These are phyloP conservation scores for Enteromius unitaeniatus DNA, from an alignment of 2,797 vertebrate genomes.

Conservation along the genomic window DNA sequence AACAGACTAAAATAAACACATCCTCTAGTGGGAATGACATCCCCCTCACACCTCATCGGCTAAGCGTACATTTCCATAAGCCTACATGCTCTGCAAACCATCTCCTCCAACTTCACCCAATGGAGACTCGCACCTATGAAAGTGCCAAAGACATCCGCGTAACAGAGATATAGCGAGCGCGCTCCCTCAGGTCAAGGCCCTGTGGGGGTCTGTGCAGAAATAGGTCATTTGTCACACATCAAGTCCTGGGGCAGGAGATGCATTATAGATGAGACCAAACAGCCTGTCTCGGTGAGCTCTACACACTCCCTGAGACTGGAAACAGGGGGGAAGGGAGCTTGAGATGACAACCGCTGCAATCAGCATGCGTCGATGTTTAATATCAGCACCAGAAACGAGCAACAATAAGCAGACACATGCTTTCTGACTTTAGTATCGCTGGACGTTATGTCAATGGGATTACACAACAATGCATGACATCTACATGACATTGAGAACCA, in stretches of 20 bases:
- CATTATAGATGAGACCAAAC: conserved; percentile 85
- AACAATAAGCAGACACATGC: conserved; percentile 12
- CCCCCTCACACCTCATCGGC: conserved; percentile 30
- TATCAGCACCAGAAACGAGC: conserved; percentile 32
- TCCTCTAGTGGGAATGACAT: conserved; percentile 35
- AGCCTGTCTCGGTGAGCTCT: conserved; percentile 81
- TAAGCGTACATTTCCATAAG: conserved; percentile 30
- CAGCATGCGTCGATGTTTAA: conserved; percentile 63
- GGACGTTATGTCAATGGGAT: conserved; percentile 3
- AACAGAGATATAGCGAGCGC: conserved; percentile 29
- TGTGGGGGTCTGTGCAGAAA: conserved; percentile 82
- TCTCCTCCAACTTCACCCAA: conserved; percentile 8
- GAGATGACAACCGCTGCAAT: conserved; percentile 70
- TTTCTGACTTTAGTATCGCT: not conserved
- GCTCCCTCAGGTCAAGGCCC: conserved; percentile 78
- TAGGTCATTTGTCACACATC: conserved; percentile 87
- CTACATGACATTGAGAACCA: not conserved
- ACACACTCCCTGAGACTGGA: conserved; percentile 66
- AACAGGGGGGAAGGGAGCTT: conserved; percentile 64
- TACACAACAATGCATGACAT: conserved; percentile 19
- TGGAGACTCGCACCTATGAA: conserved; percentile 42
- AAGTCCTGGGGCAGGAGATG: conserved; percentile 80
- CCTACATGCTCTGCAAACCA: conserved; percentile 21
- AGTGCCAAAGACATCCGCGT: conserved; percentile 34
- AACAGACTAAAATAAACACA: conserved; percentile 44